These are phyloP conservation scores for Pocillopora verrucosa DNA, from an alignment of 64 coral and sea anemone species.

Conservation along the genomic window DNA sequence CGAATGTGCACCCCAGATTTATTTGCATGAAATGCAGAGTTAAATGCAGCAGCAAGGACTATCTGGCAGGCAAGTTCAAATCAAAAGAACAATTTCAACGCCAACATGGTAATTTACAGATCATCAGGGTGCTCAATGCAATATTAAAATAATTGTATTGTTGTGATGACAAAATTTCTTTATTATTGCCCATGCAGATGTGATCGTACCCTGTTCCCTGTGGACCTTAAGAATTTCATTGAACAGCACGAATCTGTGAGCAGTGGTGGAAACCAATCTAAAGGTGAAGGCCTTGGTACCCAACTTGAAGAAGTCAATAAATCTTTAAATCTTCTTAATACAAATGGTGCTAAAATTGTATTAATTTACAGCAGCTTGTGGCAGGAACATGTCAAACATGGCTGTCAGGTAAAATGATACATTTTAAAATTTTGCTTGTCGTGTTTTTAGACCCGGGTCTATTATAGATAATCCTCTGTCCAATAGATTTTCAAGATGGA, in stretches of 20 bases:
- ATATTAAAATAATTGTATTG: too few relatives aligned
- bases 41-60: background rate
- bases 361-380: background rate
- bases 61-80: background rate
- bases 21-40: background rate
- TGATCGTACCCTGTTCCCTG: background rate
- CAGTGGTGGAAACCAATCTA: background rate
- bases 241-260: background rate
- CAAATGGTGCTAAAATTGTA: background rate
- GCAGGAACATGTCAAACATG: background rate
- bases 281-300: background rate
- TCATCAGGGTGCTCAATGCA: too few relatives aligned
- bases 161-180: too few relatives aligned
- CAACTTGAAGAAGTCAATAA: constrained; percentile 20
- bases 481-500: too few relatives aligned
- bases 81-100: too few relatives aligned
- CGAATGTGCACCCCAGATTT: background rate
- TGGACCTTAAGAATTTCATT: background rate
- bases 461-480: too few relatives aligned
- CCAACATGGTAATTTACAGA: too few relatives aligned
- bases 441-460: too few relatives aligned
- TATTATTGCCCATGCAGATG: background rate
- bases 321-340: background rate
- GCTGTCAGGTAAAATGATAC: background rate
- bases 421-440: too few relatives aligned